These are phyloP conservation scores for Lissonota sp. DNA, from an alignment of 2,888 invertebrate species.

Conservation along the genomic window DNA sequence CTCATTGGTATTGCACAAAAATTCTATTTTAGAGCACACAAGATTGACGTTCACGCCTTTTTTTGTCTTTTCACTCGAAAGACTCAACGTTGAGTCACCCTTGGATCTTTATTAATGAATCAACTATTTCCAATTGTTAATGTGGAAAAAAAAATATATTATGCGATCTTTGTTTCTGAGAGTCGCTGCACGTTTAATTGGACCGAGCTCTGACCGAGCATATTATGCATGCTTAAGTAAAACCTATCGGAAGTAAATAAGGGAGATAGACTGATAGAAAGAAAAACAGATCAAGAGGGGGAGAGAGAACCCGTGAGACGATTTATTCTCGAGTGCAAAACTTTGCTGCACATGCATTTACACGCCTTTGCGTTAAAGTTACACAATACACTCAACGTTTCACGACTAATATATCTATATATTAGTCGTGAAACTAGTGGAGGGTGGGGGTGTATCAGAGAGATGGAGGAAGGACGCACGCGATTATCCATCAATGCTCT, in stretches of 20 bases:
- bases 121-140: too few species aligned
- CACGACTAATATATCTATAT: neutral
- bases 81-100: too few species aligned
- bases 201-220: neutral
- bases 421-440: slow-evolving; percentile 1
- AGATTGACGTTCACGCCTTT: too few species aligned
- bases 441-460: slow-evolving; percentile 41
- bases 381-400: slow-evolving; percentile 39
- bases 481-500: slow-evolving; percentile 59
- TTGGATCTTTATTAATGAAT: too few species aligned
- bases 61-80: too few species aligned
- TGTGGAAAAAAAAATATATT: too few species aligned
- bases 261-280: neutral
- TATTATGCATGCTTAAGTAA: slow-evolving; percentile 10
- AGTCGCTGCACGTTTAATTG: neutral
- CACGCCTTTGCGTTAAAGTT: slow-evolving; percentile 37
- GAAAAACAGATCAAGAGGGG: neutral
- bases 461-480: slow-evolving; percentile 57
- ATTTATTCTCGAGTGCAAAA: slow-evolving; percentile 37
- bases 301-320: slow-evolving; percentile 8
- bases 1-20: too few species aligned
- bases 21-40: too few species aligned
- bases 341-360: slow-evolving; percentile 6
- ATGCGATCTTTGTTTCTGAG: too few species aligned
- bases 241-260: slow-evolving; percentile 53